Conservation (phyloP, 2,113 vertebrate species). For the Vulpes lagopus region DNA sequence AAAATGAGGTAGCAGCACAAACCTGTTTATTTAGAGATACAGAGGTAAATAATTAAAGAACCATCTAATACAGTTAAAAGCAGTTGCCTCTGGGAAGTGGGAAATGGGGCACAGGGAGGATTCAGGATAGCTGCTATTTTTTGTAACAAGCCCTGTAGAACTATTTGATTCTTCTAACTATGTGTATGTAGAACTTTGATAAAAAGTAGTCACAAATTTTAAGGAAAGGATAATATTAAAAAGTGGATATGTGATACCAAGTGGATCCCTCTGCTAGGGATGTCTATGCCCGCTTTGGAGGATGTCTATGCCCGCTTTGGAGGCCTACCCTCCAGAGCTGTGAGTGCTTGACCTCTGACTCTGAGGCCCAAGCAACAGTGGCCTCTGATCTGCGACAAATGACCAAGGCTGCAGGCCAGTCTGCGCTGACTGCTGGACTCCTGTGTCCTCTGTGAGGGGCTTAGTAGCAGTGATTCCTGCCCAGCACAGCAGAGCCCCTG, state of each 20-base stretch:
- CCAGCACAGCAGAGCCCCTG: neutral
- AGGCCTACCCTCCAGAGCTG: neutral
- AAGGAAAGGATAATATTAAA: neutral
- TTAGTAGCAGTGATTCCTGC: neutral
- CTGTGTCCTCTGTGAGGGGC: neutral
- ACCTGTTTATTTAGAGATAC: neutral
- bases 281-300: neutral
- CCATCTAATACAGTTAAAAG: neutral
- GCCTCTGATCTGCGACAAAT: neutral
- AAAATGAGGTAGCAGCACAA: neutral
- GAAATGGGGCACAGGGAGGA: neutral
- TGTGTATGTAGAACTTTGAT: neutral
- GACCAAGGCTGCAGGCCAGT: neutral
- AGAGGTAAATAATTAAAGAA: conserved; percentile 6
- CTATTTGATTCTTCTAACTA: neutral
- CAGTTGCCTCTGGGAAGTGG: neutral
- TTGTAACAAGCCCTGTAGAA: neutral
- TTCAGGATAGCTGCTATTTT: neutral
- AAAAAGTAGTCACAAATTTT: neutral
- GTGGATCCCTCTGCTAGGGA: neutral
- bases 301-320: neutral
- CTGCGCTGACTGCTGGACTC: accelerated
- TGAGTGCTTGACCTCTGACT: neutral
- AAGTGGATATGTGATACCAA: neutral
- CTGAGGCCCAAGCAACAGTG: neutral